Evolutionary conservation across 2,888 invertebrate genomes (phyloP).

Genomic region (Allacma fusca): DNA sequence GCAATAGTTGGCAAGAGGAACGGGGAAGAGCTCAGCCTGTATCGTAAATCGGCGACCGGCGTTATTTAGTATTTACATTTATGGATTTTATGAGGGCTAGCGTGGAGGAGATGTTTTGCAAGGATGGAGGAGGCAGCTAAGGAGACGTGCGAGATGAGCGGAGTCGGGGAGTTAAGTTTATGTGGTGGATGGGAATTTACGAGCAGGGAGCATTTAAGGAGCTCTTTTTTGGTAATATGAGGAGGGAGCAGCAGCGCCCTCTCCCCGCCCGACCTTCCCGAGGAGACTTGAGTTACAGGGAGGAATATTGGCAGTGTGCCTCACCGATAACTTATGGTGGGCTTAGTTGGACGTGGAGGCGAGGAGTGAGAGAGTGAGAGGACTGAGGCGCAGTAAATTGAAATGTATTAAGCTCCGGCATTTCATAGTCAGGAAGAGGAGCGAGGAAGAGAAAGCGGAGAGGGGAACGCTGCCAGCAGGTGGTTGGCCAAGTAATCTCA

Average conservation of each 20-base stretch:
- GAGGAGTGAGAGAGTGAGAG: constrained; percentile 44
- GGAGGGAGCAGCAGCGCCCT: too few relatives aligned
- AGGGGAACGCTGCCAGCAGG: constrained; percentile 55
- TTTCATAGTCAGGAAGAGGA: constrained; percentile 57
- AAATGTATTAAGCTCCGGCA: constrained; percentile 61
- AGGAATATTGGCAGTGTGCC: constrained; percentile 18
- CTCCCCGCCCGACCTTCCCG: too few relatives aligned
- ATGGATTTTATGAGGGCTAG: constrained; percentile 30
- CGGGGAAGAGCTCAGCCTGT: neutral
- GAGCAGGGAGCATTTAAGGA: constrained; percentile 38
- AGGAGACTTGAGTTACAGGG: neutral
- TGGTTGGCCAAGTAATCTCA: constrained; percentile 62
- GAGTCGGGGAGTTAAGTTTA: constrained; percentile 13
- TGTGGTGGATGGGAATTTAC: constrained; percentile 36
- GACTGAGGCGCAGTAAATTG: constrained; percentile 55
- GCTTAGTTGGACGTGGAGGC: constrained; percentile 54
- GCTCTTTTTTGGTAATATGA: constrained; percentile 21
- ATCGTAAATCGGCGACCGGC: neutral
- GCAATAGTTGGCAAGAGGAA: neutral
- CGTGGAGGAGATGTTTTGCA: constrained; percentile 1
- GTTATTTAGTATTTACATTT: constrained; percentile 36
- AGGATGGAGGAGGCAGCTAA: neutral
- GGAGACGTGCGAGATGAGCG: constrained; percentile 1
- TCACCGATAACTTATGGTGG: constrained; percentile 55
- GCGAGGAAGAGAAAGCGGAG: neutral